phyloP scores from a whole-genome alignment of 2,888 invertebrate species.

The Baccha elongata region DNA sequence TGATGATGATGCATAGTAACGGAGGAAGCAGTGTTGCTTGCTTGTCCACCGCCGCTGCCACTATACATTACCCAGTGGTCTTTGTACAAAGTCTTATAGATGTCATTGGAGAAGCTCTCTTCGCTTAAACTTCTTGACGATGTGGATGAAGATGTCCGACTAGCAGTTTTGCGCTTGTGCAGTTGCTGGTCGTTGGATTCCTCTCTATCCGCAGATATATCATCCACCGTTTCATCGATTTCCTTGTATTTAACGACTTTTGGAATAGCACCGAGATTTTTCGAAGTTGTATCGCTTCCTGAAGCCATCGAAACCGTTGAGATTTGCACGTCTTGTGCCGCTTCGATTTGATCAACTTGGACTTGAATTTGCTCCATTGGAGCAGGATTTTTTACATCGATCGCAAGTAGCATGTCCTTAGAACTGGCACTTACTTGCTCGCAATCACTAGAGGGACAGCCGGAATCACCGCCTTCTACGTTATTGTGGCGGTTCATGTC shows the following conservation, averaged over 20 bases:
- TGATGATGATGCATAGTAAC: slow-evolving; percentile 28
- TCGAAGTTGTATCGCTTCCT: slow-evolving; percentile 71
- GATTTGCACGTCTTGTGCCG: slow-evolving; percentile 74
- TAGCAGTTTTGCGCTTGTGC: slow-evolving; percentile 83
- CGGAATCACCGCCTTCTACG: slow-evolving; percentile 83
- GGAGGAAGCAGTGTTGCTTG: slow-evolving; percentile 43
- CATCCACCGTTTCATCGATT: slow-evolving; percentile 78
- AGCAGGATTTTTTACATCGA: slow-evolving; percentile 79
- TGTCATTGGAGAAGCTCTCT: slow-evolving; percentile 83
- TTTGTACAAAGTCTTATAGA: slow-evolving; percentile 78
- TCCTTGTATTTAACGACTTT: slow-evolving; percentile 81
- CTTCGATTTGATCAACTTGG: slow-evolving; percentile 60
- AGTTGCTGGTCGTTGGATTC: slow-evolving; percentile 69
- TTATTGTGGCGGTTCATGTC: slow-evolving; percentile 75
- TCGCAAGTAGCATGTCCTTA: slow-evolving; percentile 86
- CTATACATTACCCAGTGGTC: slow-evolving; percentile 82
- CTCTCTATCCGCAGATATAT: slow-evolving; percentile 5
- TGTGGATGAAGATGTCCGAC: slow-evolving; percentile 85
- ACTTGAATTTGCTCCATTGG: slow-evolving; percentile 58
- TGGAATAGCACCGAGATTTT: slow-evolving; percentile 83
- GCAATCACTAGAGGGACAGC: slow-evolving; percentile 82
- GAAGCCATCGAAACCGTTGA: slow-evolving; percentile 80
- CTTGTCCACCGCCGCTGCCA: slow-evolving; percentile 74
- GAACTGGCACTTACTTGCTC: slow-evolving; percentile 88
- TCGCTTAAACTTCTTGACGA: slow-evolving; percentile 84